Evolutionary conservation across 2,888 invertebrate genomes (phyloP), one percentile per base, ranked within the genome.

Genomic region (Acrocera orbiculus): DNA sequence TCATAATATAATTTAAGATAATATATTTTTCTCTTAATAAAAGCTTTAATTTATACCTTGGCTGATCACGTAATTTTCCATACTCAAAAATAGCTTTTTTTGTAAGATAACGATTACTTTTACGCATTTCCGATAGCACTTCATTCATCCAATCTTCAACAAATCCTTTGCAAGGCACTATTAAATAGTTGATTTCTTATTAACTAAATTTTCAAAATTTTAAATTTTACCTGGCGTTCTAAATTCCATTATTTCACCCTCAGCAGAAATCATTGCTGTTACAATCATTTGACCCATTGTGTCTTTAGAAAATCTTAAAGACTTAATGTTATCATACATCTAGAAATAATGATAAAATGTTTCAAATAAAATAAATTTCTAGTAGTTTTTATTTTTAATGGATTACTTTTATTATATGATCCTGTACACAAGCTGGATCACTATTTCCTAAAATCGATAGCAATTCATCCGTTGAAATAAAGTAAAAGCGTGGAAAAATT

Each of bases 101-200:
- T 1, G 82, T 79, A 34, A 87, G 72, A 48, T 68, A 81, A 43
- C 82, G 69, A 58, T 89, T 89, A 0, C 87, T 76, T 29, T 60
- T 62, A 26, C 80, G 69, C 90, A 92, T 92, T 60, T 90, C 89
- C 4, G 57, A 63, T 13, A 90, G 65, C 3, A 89, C 78, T 20
- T 72, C 63, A 42, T 79, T 83, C 89, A 92, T 86, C 90, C 92
- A 92, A 46, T 81, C 78, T 56, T 92, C 92, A 2, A 90, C 82
- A 42, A 79, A 72, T 1, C 85, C 85, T 46, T 80, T 77, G 0
- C 81, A 76, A 33, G 67, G 58, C 0, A 86, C 78, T 56, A 27
- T n/a, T 38, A 22, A n/a, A 32, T 11, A 29, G 1, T 11, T 24
- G n/a, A n/a, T n/a, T n/a, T n/a, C n/a, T n/a, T n/a, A n/a, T n/a